A percentile compares a stretch with the other conserved stretches of the same genome.
These are phyloP conservation scores for Asteroscopus sphinx DNA, from an alignment of 2,888 invertebrate genomes.

Conservation along the genomic window DNA sequence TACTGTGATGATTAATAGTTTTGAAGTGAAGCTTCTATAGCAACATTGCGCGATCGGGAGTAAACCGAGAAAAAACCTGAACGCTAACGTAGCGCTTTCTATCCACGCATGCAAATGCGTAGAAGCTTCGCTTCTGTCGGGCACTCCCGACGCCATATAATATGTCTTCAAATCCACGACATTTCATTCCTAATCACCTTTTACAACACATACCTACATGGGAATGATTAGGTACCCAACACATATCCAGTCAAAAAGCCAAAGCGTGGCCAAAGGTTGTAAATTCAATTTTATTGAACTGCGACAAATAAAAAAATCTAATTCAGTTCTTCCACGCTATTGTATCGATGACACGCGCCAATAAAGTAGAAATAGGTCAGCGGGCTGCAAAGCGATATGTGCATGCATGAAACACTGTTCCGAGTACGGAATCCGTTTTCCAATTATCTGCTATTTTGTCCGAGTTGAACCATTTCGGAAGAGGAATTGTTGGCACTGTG, in stretches of 20 bases:
- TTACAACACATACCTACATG: too few species aligned
- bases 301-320: conserved; percentile 52
- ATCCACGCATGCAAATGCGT: too few species aligned
- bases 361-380: conserved; percentile 56
- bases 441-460: conserved; percentile 53
- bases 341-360: conserved; percentile 56
- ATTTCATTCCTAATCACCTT: neutral
- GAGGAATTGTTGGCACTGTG: conserved; percentile 45
- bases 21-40: too few species aligned
- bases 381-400: conserved; percentile 49
- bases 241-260: too few species aligned
- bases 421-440: conserved; percentile 48
- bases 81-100: too few species aligned
- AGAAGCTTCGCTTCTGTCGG: too few species aligned
- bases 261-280: conserved; percentile 14
- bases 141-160: too few species aligned
- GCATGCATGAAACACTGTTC: conserved; percentile 45
- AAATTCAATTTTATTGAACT: conserved; percentile 43
- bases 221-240: too few species aligned
- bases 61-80: too few species aligned
- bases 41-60: too few species aligned
- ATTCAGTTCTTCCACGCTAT: conserved; percentile 41
- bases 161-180: too few species aligned
- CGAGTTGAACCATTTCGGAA: conserved; percentile 23
- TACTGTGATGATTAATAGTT: too few species aligned